A percentile compares a stretch with the other conserved stretches of the same genome.
Evolutionary conservation across 2,888 invertebrate genomes (phyloP).

Genomic region (Nomada ferruginata): DNA sequence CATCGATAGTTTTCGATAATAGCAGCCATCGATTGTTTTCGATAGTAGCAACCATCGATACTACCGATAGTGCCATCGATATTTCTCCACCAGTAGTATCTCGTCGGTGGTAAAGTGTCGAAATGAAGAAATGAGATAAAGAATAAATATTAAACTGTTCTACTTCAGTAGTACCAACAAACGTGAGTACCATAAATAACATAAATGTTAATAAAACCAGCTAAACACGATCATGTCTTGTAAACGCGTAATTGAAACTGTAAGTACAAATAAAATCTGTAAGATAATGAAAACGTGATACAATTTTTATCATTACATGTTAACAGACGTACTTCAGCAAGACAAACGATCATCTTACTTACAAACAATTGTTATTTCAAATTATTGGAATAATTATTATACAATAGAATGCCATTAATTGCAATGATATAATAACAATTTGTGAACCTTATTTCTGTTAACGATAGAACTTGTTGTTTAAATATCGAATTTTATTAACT

Average conservation of each 20-base stretch:
- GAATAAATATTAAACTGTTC: conserved; percentile 1
- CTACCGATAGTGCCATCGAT: too few species aligned
- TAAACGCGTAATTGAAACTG: conserved; percentile 26
- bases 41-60: too few species aligned
- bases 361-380: not conserved
- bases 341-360: not conserved
- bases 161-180: not conserved
- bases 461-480: too few species aligned
- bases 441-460: too few species aligned
- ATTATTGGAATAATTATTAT: not conserved
- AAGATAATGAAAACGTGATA: not conserved
- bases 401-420: not conserved
- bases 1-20: too few species aligned
- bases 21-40: too few species aligned
- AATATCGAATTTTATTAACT: too few species aligned
- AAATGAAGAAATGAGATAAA: too few species aligned
- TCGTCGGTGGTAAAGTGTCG: not conserved
- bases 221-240: conserved; percentile 24
- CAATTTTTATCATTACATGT: not conserved
- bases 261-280: not conserved
- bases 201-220: not conserved
- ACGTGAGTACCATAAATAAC: conserved; percentile 45
- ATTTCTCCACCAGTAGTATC: too few species aligned
- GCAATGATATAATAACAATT: too few species aligned
- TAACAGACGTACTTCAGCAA: not conserved